Percentiles rank a stretch among this genome's conserved stretches.
These are phyloP conservation scores for Phymorhynchus buccinoides DNA, from an alignment of 1,140 invertebrate genomes.

Conservation along the genomic window DNA sequence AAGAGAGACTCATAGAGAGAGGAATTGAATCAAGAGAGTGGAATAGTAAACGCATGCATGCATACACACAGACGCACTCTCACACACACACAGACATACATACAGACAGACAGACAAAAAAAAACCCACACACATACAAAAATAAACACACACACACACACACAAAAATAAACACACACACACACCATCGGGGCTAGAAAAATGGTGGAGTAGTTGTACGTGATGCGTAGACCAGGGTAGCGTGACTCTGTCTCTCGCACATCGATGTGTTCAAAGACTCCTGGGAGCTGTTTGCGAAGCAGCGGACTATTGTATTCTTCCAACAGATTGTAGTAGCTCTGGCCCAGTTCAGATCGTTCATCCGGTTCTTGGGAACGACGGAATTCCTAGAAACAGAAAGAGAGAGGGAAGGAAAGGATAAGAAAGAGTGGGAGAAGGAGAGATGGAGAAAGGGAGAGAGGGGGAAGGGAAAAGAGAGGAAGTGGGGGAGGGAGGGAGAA, in stretches of 20 bases:
- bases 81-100: no score
- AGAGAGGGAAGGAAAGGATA: background rate
- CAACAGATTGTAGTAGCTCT: constrained; percentile 73
- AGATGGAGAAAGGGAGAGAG: background rate
- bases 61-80: no score
- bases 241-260: constrained; percentile 67
- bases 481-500: background rate
- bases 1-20: no score
- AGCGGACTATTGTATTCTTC: constrained; percentile 71
- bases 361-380: constrained; percentile 71
- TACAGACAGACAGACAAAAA: no score
- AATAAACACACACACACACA: no score
- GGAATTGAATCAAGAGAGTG: no score
- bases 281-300: constrained; percentile 61
- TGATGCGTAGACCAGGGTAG: constrained; percentile 68
- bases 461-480: background rate
- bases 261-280: constrained; percentile 67
- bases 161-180: no score
- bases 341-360: constrained; percentile 59
- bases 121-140: no score
- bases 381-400: constrained; percentile 62
- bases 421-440: background rate
- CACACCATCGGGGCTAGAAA: constrained; percentile 68
- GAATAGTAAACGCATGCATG: no score
- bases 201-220: constrained; percentile 72